Base-by-base conservation (phyloP, 2,888 invertebrate genomes). In the Amorpha juglandis region DNA sequence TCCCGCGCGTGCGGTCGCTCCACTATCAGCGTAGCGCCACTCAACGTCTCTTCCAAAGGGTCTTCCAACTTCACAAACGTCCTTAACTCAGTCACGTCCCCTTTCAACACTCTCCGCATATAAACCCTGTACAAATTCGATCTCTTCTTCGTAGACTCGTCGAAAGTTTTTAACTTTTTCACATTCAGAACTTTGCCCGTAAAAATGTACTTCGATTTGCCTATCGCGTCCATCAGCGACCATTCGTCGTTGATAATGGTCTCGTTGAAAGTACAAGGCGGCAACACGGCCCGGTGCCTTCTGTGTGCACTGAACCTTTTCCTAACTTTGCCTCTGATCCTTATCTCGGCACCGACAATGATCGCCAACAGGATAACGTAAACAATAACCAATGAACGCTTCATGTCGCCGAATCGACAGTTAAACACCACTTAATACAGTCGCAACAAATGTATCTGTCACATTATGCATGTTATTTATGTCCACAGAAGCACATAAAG, bases 201-300 rank as follows among this genome's bases (percentile, higher is more conserved):
- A 83, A 94, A 94, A 80, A 94, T 93, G 77, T 87, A 94, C 80
- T 91, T 91, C 6, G 94, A 92, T 75, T 88, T 88, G 67, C 87
- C 86, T 86, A 94, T 93, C 81, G 92, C 92, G 69, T 89, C 90
- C 88, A 92, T 90, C 85, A 94, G 78, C 69, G 93, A 86, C 89
- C 92, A 90, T 83, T 92, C 91, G 77, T 94, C 92, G 74, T 91
- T 89, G 68, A 94, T 90, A 75, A 94, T 87, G 69, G 92, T 92
- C 80, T 91, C 91, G 81, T 94, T 94, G 86, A 94, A 94, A 77
- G 82, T 86, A 77, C 94, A 94, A 38, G 90, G 87, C 67, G 92
- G 92, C 72, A 90, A 79, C 53, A 89, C 83, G 53, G 88, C 92
- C 69, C 93, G 82, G 75, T 93, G 90, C 74, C 90, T 83, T 77